Evolutionary conservation across 2,113 vertebrate genomes (phyloP).

Genomic region (Cyanoramphus novaezelandiae): DNA sequence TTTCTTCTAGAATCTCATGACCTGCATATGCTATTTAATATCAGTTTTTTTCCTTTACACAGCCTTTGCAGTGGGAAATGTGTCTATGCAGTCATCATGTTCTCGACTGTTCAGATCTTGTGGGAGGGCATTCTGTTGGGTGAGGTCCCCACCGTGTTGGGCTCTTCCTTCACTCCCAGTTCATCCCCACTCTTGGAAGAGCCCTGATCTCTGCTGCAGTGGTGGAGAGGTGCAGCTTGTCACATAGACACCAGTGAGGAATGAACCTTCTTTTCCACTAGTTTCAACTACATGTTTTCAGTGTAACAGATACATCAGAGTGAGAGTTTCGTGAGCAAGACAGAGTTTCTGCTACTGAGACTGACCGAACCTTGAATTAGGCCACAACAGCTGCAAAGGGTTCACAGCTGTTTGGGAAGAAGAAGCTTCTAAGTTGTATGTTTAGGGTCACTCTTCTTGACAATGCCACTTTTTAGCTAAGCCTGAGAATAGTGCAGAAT

Average conservation of each 20-base stretch:
- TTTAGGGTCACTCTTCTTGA: background rate
- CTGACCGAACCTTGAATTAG: background rate
- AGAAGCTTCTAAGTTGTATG: background rate
- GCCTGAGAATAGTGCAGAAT: background rate
- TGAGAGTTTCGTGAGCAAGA: background rate
- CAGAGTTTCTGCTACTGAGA: background rate
- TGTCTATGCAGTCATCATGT: background rate
- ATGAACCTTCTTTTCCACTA: background rate
- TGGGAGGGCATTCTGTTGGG: background rate
- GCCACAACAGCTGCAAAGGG: background rate
- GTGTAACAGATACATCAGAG: background rate
- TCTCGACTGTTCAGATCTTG: background rate
- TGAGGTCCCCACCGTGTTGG: fast-evolving
- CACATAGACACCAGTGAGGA: background rate
- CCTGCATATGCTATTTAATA: background rate
- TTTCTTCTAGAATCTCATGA: background rate
- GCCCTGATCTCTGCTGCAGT: background rate
- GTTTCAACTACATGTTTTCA: background rate
- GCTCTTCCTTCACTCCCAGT: background rate
- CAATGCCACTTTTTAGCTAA: background rate
- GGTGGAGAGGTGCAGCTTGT: background rate
- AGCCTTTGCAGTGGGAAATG: background rate
- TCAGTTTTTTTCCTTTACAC: background rate
- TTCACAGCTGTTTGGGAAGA: background rate
- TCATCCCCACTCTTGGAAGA: background rate